Base-by-base conservation (phyloP, 2,113 vertebrate genomes). In the Nothoprocta pentlandii region DNA sequence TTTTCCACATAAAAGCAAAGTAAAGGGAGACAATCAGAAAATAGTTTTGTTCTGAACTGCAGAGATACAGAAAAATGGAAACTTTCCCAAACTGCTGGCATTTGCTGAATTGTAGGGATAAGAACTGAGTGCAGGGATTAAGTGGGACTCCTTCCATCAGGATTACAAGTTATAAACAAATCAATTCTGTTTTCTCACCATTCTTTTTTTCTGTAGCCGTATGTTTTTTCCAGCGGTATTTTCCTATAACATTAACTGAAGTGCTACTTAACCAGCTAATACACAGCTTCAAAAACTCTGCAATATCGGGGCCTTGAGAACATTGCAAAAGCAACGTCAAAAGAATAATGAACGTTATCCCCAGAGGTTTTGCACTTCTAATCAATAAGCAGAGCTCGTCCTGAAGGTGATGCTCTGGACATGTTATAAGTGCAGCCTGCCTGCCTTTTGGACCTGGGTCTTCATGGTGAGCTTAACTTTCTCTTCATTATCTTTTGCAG, bases 301-400 rank as follows among this genome's bases (percentile, higher is more conserved):
- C 0, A 1, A n/a, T 0, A 1, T 0, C 23, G 36, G 39, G 25
- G 64, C 51, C 71, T 36, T 46, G 73, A 49, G 78, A 61, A 34
- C 0, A 0, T 68, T 41, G 12, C 4, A 2, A 58, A 73, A 69
- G 7, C 44, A 14, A 2, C 1, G 20, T 6, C 53, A 36, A 70
- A 62, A 21, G 59, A 39, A 26, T 3, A 25, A 71, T 15, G 71
- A 25, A 68, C 0, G 0, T 10, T 1, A 49, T 32, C 90, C 22
- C 46, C 1, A 5, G 47, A 41, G 75, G 34, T 67, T 95, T 49
- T 59, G 49, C 44, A n/a, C 61, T 53, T 87, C 44, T 30, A 47
- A 82, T 41, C 9, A 16, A 21, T 49, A 19, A 69, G n/a, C 9
- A 12, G 53, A 61, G 63, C 63, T 68, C 39, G 3, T 6, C 1